Conservation (phyloP, 2,797 vertebrate species). For the Anguilla pacifica region DNA sequence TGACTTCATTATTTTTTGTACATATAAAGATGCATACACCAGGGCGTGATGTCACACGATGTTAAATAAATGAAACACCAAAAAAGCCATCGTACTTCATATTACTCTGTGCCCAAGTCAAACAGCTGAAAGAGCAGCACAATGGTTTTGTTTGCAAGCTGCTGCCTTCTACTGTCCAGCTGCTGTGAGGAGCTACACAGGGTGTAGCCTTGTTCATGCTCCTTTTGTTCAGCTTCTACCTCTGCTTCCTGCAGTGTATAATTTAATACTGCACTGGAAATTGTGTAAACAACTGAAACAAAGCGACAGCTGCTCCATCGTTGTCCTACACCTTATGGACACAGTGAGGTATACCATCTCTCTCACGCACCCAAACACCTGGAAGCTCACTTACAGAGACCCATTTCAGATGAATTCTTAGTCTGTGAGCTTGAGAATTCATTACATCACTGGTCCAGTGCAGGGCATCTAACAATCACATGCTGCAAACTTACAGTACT, state of each 20-base stretch:
- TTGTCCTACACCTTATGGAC: constrained; percentile 74
- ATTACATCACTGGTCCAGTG: constrained; percentile 45
- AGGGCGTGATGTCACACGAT: background rate
- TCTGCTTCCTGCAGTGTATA: constrained; percentile 67
- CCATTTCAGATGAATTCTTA: constrained; percentile 15
- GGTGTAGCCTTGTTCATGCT: constrained; percentile 47
- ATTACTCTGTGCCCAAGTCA: background rate
- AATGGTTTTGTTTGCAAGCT: constrained; percentile 42
- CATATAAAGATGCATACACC: background rate
- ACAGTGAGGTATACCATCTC: constrained; percentile 76
- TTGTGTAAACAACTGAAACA: constrained; percentile 78
- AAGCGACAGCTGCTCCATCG: constrained; percentile 79
- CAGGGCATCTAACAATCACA: constrained; percentile 37
- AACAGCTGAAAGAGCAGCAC: background rate
- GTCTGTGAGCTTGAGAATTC: background rate
- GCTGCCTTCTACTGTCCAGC: constrained; percentile 43
- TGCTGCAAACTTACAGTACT: background rate
- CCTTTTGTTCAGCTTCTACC: constrained; percentile 49
- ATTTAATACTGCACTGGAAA: constrained; percentile 65
- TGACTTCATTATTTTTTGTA: background rate
- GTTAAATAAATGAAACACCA: background rate
- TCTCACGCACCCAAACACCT: constrained; percentile 60
- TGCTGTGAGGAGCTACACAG: constrained; percentile 45
- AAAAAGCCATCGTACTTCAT: background rate
- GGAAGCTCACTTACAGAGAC: constrained; percentile 61